A percentile compares a stretch with the other conserved stretches of the same genome.
Evolutionary conservation across 2,888 invertebrate genomes (phyloP).

Genomic region (Eupithecia vulgata): DNA sequence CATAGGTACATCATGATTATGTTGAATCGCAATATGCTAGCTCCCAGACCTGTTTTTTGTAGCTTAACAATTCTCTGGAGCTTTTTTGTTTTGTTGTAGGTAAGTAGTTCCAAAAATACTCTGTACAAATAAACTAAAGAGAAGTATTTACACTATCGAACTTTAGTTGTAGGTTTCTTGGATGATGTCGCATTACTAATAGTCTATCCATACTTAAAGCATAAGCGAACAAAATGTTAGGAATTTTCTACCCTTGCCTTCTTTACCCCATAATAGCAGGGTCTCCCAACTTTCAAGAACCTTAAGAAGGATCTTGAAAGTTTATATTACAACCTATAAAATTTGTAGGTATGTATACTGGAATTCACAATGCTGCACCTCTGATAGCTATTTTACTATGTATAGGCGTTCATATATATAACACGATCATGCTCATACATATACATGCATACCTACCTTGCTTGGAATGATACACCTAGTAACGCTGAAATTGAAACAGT

Average conservation of each 20-base stretch:
- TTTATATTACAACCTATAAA: background rate
- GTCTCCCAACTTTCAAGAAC: background rate
- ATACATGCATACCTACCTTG: background rate
- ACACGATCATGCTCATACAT: slow-evolving; percentile 2
- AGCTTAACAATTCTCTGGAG: background rate
- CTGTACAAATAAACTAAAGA: background rate
- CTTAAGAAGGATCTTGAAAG: background rate
- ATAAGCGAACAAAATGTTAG: background rate
- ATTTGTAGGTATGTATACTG: background rate
- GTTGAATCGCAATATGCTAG: background rate
- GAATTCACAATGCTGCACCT: slow-evolving; percentile 7
- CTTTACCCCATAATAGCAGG: background rate
- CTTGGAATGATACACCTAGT: background rate
- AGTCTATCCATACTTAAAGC: background rate
- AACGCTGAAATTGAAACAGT: slow-evolving; percentile 20
- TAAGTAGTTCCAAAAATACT: slow-evolving; percentile 2
- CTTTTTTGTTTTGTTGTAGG: slow-evolving; percentile 5
- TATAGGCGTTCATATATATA: background rate
- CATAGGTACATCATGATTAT: background rate
- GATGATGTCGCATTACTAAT: background rate
- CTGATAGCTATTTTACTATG: background rate
- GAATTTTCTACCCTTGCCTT: background rate
- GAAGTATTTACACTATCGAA: background rate
- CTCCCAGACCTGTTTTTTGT: slow-evolving; percentile 36
- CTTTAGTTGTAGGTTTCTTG: background rate